A percentile compares a stretch with the other conserved stretches of the same genome.
Evolutionary conservation across 2,888 invertebrate genomes (phyloP).

Genomic region (Diloba caeruleocephala): DNA sequence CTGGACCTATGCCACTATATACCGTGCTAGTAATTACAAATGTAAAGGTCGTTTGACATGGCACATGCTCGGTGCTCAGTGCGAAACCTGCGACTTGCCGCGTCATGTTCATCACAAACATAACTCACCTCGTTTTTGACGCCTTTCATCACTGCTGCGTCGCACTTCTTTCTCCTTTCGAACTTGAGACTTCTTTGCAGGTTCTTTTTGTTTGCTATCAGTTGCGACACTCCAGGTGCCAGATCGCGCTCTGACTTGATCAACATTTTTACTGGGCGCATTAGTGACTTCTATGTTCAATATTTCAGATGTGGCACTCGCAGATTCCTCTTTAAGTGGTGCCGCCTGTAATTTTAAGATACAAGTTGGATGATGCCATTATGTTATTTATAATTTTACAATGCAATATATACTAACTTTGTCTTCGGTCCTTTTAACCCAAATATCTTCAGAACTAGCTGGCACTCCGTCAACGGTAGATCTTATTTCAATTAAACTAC

Average conservation of each 20-base stretch:
- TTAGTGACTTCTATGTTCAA: slow-evolving; percentile 38
- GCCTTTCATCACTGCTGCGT: slow-evolving; percentile 74
- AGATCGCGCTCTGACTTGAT: slow-evolving; percentile 87
- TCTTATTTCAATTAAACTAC: slow-evolving; percentile 94
- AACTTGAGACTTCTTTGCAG: slow-evolving; percentile 57
- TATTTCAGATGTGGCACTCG: slow-evolving; percentile 25
- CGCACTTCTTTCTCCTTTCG: slow-evolving; percentile 74
- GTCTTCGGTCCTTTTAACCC: slow-evolving; percentile 90
- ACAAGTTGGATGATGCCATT: no score
- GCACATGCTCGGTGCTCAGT: slow-evolving; percentile 6
- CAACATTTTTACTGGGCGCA: slow-evolving; percentile 41
- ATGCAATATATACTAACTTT: slow-evolving; percentile 85
- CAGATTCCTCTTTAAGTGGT: slow-evolving; percentile 47
- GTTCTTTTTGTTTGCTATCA: slow-evolving; percentile 67
- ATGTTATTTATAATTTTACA: neutral
- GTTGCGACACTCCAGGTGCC: slow-evolving; percentile 89
- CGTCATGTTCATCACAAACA: slow-evolving; percentile 8
- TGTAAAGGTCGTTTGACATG: slow-evolving; percentile 27
- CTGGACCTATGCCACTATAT: slow-evolving; percentile 56
- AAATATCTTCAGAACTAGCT: slow-evolving; percentile 91
- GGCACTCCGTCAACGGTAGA: slow-evolving; percentile 91
- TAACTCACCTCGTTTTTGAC: slow-evolving; percentile 78
- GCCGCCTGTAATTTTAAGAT: slow-evolving; percentile 53
- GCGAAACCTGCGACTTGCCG: slow-evolving; percentile 4
- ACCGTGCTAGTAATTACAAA: slow-evolving; percentile 32